Percentiles rank a stretch among this genome's conserved stretches.
Conservation (phyloP, 2,888 invertebrate genomes). For the Thereva unica region DNA sequence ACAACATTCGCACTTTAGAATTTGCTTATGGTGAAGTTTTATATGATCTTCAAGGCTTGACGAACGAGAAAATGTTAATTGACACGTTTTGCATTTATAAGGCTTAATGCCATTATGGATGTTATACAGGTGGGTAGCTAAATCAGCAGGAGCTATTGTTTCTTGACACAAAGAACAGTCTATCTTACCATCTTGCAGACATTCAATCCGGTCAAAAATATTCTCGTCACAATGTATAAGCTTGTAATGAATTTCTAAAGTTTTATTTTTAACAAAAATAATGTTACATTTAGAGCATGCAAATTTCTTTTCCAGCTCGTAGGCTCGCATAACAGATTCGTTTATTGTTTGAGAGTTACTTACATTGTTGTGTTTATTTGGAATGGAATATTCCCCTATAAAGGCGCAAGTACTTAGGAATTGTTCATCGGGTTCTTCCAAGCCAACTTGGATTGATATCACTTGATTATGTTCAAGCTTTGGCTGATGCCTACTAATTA, state of each 20-base stretch:
- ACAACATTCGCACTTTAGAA: slow-evolving; percentile 58
- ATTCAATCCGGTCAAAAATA: not conserved
- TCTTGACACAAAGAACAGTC: not conserved
- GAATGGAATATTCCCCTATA: not conserved
- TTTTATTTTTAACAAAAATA: slow-evolving; percentile 35
- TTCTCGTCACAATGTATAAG: slow-evolving; percentile 29
- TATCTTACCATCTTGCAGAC: slow-evolving; percentile 8
- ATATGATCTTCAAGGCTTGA: slow-evolving; percentile 62
- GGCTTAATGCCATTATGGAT: slow-evolving; percentile 42
- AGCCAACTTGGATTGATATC: slow-evolving; percentile 13
- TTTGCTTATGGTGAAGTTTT: slow-evolving; percentile 55
- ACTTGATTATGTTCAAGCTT: not conserved
- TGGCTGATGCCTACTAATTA: slow-evolving; percentile 11
- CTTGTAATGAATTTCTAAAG: slow-evolving; percentile 39
- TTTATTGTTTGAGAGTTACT: not conserved
- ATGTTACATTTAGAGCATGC: slow-evolving; percentile 36
- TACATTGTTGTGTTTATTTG: not conserved
- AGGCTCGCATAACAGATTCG: slow-evolving; percentile 4
- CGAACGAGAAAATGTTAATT: slow-evolving; percentile 61
- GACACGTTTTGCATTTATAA: slow-evolving; percentile 59
- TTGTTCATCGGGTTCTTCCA: not conserved
- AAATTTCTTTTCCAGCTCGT: slow-evolving; percentile 18
- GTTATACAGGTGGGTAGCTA: slow-evolving; percentile 29
- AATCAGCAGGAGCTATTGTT: slow-evolving; percentile 5
- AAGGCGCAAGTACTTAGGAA: not conserved